Conservation (phyloP, 1,140 invertebrate genomes). For the Phymastichus coffea region DNA sequence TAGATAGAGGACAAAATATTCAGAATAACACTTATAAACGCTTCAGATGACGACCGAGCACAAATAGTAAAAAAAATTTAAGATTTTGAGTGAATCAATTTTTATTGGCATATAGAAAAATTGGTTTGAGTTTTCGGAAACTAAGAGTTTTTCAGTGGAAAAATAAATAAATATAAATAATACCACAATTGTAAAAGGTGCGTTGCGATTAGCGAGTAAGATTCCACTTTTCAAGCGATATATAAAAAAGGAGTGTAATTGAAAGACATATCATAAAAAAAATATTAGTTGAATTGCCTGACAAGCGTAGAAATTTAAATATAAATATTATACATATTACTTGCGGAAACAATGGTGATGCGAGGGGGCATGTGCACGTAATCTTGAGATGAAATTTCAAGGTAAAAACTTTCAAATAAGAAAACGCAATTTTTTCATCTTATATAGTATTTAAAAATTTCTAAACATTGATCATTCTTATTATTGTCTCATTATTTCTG, state of each 20-base stretch:
- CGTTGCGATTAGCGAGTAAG: conserved; percentile 44
- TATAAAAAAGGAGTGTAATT: conserved; percentile 49
- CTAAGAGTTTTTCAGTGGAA: too few relatives aligned
- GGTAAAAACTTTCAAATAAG: too few relatives aligned
- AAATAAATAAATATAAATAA: too few relatives aligned
- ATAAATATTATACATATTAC: conserved; percentile 39
- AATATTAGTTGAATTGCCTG: conserved; percentile 55
- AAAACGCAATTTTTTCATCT: too few relatives aligned
- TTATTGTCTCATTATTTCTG: too few relatives aligned
- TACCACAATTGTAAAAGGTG: too few relatives aligned
- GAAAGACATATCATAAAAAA: conserved; percentile 53
- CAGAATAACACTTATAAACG: conserved; percentile 5
- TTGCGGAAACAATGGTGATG: conserved; percentile 28
- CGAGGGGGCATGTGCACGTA: conserved; percentile 50
- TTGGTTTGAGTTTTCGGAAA: too few relatives aligned
- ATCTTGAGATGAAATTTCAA: conserved; percentile 39
- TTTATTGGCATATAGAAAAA: not conserved
- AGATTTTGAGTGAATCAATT: not conserved
- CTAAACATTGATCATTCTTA: not conserved
- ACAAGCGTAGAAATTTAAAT: conserved; percentile 51
- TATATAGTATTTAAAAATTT: too few relatives aligned
- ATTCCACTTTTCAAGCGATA: conserved; percentile 46
- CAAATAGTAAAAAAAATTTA: too few relatives aligned
- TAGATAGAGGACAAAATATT: not conserved
- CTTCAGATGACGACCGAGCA: too few relatives aligned